A percentile compares a stretch with the other conserved stretches of the same genome.
These are phyloP conservation scores for Boloria selene DNA, from an alignment of 2,888 invertebrate species.

Conservation along the genomic window DNA sequence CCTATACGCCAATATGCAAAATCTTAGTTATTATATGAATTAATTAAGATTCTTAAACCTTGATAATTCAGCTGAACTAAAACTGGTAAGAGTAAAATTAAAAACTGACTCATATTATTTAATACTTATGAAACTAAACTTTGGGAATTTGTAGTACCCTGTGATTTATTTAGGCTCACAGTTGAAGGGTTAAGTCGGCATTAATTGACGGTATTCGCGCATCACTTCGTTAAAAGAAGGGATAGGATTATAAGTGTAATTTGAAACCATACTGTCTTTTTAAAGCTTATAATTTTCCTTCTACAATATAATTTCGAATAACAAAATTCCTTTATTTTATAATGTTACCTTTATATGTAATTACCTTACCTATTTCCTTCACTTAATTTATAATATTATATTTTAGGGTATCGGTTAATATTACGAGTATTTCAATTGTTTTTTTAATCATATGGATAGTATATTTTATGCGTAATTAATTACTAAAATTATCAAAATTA, in stretches of 20 bases:
- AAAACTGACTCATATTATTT: not conserved
- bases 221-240: constrained; percentile 45
- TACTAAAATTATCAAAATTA: not conserved
- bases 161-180: constrained; percentile 57
- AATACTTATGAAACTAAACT: constrained; percentile 24
- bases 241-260: constrained; percentile 44
- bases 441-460: too few relatives aligned
- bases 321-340: too few relatives aligned
- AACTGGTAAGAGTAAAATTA: not conserved
- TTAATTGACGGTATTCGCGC: constrained; percentile 62
- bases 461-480: too few relatives aligned
- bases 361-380: too few relatives aligned
- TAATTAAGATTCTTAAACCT: too few relatives aligned
- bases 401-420: too few relatives aligned
- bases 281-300: constrained; percentile 8
- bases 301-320: not conserved
- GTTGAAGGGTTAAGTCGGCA: constrained; percentile 65
- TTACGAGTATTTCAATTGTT: too few relatives aligned
- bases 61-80: too few relatives aligned
- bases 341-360: too few relatives aligned
- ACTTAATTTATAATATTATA: too few relatives aligned
- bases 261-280: constrained; percentile 61
- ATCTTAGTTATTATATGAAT: too few relatives aligned
- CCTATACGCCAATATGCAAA: too few relatives aligned
- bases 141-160: constrained; percentile 40